These are phyloP conservation scores for Ochropleura plecta DNA, from an alignment of 2,888 invertebrate species.

Conservation along the genomic window DNA sequence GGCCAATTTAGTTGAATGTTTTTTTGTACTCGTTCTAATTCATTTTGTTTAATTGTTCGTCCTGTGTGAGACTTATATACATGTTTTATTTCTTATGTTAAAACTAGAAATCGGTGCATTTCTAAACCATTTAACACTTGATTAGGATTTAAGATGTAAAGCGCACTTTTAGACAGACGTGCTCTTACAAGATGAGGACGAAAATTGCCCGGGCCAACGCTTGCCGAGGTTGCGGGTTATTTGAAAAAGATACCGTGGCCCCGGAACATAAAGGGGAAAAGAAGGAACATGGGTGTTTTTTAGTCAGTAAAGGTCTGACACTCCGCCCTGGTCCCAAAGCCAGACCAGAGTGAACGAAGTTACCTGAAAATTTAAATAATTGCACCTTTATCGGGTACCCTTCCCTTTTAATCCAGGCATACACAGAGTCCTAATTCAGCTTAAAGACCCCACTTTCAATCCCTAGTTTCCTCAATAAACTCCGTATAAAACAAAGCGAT, in stretches of 20 bases:
- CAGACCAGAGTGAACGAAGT: no score
- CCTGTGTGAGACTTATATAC: no score
- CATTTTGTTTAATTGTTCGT: no score
- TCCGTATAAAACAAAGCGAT: slow-evolving; percentile 24
- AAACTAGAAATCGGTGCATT: background rate
- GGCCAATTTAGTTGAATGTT: no score
- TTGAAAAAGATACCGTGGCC: no score
- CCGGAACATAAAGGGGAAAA: no score
- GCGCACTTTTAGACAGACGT: background rate
- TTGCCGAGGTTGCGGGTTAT: no score
- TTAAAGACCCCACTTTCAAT: slow-evolving; percentile 28
- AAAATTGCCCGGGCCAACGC: background rate
- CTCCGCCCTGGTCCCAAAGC: no score
- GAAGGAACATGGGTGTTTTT: no score
- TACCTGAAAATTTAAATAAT: background rate
- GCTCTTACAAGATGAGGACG: background rate
- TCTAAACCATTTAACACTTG: background rate
- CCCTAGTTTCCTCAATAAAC: slow-evolving; percentile 19
- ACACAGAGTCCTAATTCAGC: background rate
- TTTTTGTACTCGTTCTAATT: no score
- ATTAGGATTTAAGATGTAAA: background rate
- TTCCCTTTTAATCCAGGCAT: background rate
- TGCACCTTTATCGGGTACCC: background rate
- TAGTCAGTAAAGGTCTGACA: no score
- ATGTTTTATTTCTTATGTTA: no score